Conservation (phyloP, 2,888 invertebrate species). For the Leptura quadrifasciata region DNA sequence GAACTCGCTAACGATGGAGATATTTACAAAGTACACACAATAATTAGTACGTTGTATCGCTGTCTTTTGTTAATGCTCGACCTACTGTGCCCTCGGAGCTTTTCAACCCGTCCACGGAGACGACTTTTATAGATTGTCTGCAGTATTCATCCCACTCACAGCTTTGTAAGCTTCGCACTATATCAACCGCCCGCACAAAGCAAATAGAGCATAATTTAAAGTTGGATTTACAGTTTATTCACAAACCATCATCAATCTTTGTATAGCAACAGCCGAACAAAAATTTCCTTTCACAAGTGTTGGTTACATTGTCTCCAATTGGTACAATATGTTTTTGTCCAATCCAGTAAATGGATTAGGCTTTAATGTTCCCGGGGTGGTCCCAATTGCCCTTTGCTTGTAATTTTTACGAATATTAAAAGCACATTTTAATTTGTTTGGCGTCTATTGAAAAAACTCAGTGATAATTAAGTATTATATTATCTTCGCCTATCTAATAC, state of each 20-base stretch:
- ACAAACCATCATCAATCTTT: conserved; percentile 16
- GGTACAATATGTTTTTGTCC: background rate
- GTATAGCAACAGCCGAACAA: background rate
- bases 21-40: background rate
- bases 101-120: conserved; percentile 14
- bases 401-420: too few relatives aligned
- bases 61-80: conserved; percentile 14
- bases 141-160: conserved; percentile 27
- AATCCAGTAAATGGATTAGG: background rate
- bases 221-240: conserved; percentile 6
- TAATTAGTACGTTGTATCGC: background rate
- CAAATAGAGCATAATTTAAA: conserved; percentile 30
- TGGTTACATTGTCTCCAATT: conserved; percentile 3
- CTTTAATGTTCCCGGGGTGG: background rate
- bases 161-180: conserved; percentile 15
- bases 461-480: too few relatives aligned
- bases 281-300: conserved; percentile 8
- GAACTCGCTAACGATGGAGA: background rate
- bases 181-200: conserved; percentile 3
- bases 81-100: background rate
- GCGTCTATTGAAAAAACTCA: too few relatives aligned
- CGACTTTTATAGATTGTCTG: conserved; percentile 33
- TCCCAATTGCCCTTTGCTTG: background rate
- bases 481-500: too few relatives aligned
- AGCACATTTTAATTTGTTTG: too few relatives aligned